phyloP scores from a whole-genome alignment of 2,113 vertebrate species.

The Menidia beryllina region DNA sequence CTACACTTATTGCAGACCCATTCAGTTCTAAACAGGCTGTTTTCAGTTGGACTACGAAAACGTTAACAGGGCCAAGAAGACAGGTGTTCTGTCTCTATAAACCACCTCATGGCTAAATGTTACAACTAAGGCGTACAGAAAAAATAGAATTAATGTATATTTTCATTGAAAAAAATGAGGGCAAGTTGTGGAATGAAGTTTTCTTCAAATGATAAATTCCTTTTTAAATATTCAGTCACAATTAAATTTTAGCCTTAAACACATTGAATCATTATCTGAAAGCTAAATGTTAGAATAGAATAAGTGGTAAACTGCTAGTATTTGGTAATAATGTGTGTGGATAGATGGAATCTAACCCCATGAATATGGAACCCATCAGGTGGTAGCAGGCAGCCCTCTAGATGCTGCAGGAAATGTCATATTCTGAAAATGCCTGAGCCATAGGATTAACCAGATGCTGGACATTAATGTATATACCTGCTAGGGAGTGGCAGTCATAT shows the following conservation, averaged over 20 bases:
- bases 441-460: not conserved
- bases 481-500: not conserved
- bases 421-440: not conserved
- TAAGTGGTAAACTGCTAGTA: not conserved
- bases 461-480: constrained; percentile 4
- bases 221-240: no score
- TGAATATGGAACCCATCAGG: not conserved
- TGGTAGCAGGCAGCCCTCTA: not conserved
- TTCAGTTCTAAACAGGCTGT: no score
- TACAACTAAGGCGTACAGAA: not conserved
- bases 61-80: no score
- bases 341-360: not conserved
- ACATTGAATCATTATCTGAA: not conserved
- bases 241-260: not conserved
- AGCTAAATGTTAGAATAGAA: not conserved
- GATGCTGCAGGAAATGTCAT: constrained; percentile 21
- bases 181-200: not conserved
- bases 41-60: no score
- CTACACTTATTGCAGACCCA: no score
- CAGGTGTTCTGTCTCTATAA: not conserved
- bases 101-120: not conserved
- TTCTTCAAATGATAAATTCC: not conserved
- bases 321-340: not conserved
- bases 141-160: not conserved
- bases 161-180: not conserved